phyloP scores from a whole-genome alignment of 2,113 vertebrate species.

The Silurus meridionalis region DNA sequence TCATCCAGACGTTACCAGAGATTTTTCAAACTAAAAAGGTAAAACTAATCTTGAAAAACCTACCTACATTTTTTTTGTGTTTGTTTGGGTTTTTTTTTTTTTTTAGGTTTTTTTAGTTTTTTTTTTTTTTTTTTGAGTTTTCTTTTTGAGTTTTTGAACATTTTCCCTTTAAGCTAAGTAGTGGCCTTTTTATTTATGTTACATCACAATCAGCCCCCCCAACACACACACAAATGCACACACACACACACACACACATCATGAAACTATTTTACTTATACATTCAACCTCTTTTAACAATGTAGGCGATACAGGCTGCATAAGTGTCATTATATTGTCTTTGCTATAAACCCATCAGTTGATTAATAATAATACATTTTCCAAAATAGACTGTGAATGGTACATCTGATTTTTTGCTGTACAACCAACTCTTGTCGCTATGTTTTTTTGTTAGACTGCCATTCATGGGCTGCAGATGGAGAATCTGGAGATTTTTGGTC shows the following conservation, averaged over 20 bases:
- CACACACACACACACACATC: too few relatives aligned
- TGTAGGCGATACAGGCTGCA: neutral
- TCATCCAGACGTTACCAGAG: slow-evolving; percentile 62
- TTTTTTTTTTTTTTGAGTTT: neutral
- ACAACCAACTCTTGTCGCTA: neutral
- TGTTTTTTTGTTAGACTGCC: slow-evolving; percentile 54
- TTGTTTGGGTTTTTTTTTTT: neutral
- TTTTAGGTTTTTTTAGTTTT: neutral
- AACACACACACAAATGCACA: too few relatives aligned
- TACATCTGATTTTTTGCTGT: neutral
- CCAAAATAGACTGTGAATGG: neutral
- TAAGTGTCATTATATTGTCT: neutral
- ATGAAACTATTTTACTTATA: too few relatives aligned
- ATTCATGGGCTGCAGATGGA: slow-evolving; percentile 66
- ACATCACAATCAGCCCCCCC: too few relatives aligned
- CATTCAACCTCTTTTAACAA: neutral
- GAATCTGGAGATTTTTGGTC: slow-evolving; percentile 58
- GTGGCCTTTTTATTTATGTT: too few relatives aligned
- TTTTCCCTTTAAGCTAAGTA: too few relatives aligned
- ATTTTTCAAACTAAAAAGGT: slow-evolving; percentile 65
- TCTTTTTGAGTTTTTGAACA: too few relatives aligned
- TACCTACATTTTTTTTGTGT: neutral
- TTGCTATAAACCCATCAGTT: neutral
- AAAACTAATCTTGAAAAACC: neutral
- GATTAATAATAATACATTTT: too few relatives aligned